A percentile compares a stretch with the other conserved stretches of the same genome.
Evolutionary conservation across 2,888 invertebrate species (phyloP).

Genomic region (Drosophila anomelani): DNA sequence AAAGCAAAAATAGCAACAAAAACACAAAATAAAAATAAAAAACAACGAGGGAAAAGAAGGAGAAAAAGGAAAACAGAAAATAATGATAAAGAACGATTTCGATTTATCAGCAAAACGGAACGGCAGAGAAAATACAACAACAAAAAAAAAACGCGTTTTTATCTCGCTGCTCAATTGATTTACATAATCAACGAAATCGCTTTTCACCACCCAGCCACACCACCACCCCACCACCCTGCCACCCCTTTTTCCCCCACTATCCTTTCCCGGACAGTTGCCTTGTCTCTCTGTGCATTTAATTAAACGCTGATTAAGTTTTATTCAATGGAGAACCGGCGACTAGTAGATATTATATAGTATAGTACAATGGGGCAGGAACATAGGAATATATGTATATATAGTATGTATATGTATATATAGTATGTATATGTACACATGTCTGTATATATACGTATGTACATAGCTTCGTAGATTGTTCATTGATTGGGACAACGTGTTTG

Average conservation of each 20-base stretch:
- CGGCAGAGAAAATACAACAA: background rate
- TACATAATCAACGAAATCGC: slow-evolving; percentile 74
- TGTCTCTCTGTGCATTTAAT: slow-evolving; percentile 67
- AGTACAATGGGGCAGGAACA: slow-evolving; percentile 27
- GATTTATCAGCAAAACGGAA: slow-evolving; percentile 68
- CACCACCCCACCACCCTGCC: background rate
- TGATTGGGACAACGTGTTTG: slow-evolving; percentile 56
- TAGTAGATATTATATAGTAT: slow-evolving; percentile 15
- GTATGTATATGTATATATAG: slow-evolving; percentile 16
- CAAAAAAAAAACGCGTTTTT: slow-evolving; percentile 53
- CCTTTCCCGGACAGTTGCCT: slow-evolving; percentile 13
- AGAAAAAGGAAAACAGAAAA: slow-evolving; percentile 46
- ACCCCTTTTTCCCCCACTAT: background rate
- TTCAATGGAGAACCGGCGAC: slow-evolving; percentile 66
- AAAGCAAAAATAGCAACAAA: slow-evolving; percentile 1
- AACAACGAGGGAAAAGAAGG: slow-evolving; percentile 22
- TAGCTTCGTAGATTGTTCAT: slow-evolving; percentile 68
- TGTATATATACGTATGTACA: background rate
- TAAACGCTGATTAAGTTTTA: slow-evolving; percentile 79
- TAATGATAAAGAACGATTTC: slow-evolving; percentile 62
- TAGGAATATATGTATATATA: slow-evolving; percentile 3
- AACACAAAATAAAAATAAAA: slow-evolving; percentile 34
- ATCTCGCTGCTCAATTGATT: slow-evolving; percentile 72
- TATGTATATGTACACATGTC: slow-evolving; percentile 8
- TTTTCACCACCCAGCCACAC: slow-evolving; percentile 38